Evolutionary conservation across 2,797 vertebrate species (phyloP).

Genomic region (Salmo trutta): DNA sequence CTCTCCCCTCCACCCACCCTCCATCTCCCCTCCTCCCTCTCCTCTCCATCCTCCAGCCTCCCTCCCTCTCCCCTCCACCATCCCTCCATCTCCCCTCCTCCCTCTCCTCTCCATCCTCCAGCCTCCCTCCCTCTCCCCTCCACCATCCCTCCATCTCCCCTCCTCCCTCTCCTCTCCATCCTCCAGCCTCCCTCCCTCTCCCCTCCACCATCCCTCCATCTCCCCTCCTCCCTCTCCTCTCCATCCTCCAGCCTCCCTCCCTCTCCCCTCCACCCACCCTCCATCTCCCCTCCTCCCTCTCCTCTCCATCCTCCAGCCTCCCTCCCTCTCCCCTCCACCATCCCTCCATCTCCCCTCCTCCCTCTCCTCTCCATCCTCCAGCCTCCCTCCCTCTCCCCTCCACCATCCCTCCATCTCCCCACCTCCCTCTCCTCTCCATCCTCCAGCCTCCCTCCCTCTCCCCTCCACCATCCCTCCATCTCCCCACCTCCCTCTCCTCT

Average conservation of each 20-base stretch:
- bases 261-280: slow-evolving; percentile 17
- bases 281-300: slow-evolving; percentile 7
- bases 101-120: slow-evolving; percentile 10
- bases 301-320: slow-evolving; percentile 13
- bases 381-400: slow-evolving; percentile 10
- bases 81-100: slow-evolving; percentile 11
- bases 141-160: slow-evolving; percentile 11
- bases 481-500: slow-evolving; percentile 3
- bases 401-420: slow-evolving; percentile 11
- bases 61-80: slow-evolving; percentile 22
- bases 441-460: slow-evolving; percentile 5
- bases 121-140: slow-evolving; percentile 10
- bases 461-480: slow-evolving; percentile 16
- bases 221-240: slow-evolving; percentile 4
- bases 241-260: slow-evolving; percentile 11
- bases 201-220: slow-evolving; percentile 16
- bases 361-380: slow-evolving; percentile 10
- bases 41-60: slow-evolving; percentile 14
- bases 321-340: slow-evolving; percentile 13
- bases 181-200: slow-evolving; percentile 5
- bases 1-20: slow-evolving; percentile 17
- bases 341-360: slow-evolving; percentile 14
- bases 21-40: slow-evolving; percentile 7
- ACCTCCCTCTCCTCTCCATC: slow-evolving; percentile 12
- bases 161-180: slow-evolving; percentile 13